Percentiles rank a stretch among this genome's conserved stretches.
Conservation (phyloP, 2,113 vertebrate genomes). For the Zapus hudsonius region DNA sequence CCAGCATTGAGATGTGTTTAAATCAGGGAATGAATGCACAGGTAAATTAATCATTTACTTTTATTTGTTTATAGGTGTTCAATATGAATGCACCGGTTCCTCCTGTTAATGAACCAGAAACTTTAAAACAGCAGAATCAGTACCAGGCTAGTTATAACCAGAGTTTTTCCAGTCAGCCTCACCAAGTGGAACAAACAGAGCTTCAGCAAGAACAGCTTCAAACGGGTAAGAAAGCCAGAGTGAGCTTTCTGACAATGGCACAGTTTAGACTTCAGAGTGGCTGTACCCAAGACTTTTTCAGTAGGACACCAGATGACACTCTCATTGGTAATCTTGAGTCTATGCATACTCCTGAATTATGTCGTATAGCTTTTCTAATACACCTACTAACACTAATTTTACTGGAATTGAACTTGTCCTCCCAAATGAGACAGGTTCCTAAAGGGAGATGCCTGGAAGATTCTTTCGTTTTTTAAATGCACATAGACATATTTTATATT, state of each 20-base stretch:
- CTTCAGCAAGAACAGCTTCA: constrained; percentile 95
- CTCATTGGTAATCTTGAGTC: neutral
- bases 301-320: neutral
- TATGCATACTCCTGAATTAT: neutral
- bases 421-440: no score
- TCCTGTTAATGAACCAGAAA: constrained; percentile 93
- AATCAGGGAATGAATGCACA: neutral
- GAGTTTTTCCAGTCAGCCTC: constrained; percentile 92
- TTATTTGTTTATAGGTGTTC: constrained; percentile 90
- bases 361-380: constrained; percentile 18
- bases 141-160: constrained; percentile 94
- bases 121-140: constrained; percentile 93
- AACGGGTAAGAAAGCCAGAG: constrained; percentile 88
- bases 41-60: constrained; percentile 30
- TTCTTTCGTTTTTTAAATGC: no score
- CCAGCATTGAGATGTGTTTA: neutral
- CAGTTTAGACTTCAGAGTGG: neutral
- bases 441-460: no score
- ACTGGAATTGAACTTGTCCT: constrained; percentile 22
- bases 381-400: neutral
- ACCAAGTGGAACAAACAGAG: constrained; percentile 93
- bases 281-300: neutral
- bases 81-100: constrained; percentile 97
- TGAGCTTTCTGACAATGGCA: constrained; percentile 71
- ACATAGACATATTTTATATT: no score